Evolutionary conservation across 2,797 vertebrate species (phyloP).

Genomic region (Enteromius argenteus): DNA sequence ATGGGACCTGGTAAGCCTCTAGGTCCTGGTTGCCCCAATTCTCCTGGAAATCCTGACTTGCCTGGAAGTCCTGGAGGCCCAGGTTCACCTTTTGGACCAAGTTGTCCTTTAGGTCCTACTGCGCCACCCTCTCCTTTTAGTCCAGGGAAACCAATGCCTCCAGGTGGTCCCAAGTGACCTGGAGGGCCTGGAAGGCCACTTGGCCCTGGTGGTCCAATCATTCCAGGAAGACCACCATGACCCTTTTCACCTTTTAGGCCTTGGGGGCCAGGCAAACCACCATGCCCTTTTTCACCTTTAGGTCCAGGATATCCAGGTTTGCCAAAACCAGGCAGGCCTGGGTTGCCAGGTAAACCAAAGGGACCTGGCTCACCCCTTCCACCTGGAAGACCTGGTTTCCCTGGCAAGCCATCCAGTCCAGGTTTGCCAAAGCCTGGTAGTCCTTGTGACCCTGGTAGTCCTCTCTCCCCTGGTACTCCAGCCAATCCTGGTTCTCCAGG

Average conservation of each 20-base stretch:
- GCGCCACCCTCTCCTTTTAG: slow-evolving; percentile 88
- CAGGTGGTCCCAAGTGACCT: slow-evolving; percentile 87
- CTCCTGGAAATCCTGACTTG: slow-evolving; percentile 86
- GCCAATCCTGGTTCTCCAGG: slow-evolving; percentile 85
- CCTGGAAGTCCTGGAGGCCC: slow-evolving; percentile 90
- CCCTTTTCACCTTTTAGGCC: slow-evolving; percentile 93
- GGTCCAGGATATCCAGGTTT: slow-evolving; percentile 92
- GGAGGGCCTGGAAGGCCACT: slow-evolving; percentile 88
- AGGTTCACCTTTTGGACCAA: slow-evolving; percentile 86
- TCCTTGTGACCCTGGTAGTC: slow-evolving; percentile 87
- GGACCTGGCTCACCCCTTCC: slow-evolving; percentile 90
- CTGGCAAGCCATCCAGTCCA: slow-evolving; percentile 89
- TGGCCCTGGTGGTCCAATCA: slow-evolving; percentile 85
- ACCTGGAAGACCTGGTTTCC: slow-evolving; percentile 87
- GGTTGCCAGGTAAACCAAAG: slow-evolving; percentile 87
- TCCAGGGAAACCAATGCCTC: slow-evolving; percentile 88
- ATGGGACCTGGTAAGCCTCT: slow-evolving; percentile 88
- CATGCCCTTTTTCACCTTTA: slow-evolving; percentile 90
- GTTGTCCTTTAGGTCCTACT: slow-evolving; percentile 82
- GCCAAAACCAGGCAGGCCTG: slow-evolving; percentile 88
- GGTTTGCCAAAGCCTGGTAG: slow-evolving; percentile 88
- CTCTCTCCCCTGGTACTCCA: slow-evolving; percentile 84
- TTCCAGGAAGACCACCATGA: slow-evolving; percentile 84
- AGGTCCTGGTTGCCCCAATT: slow-evolving; percentile 85
- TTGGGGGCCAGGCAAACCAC: slow-evolving; percentile 83